Conservation (phyloP, 2,113 vertebrate genomes). For the Lepisosteus oculatus region DNA sequence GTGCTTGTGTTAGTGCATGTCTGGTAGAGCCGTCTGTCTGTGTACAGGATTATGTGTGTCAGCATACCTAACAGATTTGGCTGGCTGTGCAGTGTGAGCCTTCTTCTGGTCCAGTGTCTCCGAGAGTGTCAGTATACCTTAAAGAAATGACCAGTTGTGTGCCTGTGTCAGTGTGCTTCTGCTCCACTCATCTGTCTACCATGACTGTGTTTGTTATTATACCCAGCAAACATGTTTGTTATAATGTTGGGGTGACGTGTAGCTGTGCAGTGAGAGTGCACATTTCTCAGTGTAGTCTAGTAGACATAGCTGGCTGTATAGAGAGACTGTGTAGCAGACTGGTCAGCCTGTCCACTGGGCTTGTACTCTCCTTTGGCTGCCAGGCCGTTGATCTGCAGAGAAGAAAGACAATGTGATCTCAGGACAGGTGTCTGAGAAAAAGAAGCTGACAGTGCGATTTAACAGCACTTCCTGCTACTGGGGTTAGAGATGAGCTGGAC, state of each 20-base stretch:
- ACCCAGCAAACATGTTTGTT: no score
- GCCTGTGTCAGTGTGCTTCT: not conserved
- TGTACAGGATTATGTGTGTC: no score
- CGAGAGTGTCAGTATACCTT: no score
- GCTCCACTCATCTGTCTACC: slow-evolving; percentile 2
- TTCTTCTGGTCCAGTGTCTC: no score
- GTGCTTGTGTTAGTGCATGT: no score
- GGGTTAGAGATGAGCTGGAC: no score
- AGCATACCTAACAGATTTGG: no score
- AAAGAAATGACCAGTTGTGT: not conserved
- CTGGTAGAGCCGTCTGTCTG: no score
- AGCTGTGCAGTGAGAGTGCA: not conserved
- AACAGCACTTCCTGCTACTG: no score
- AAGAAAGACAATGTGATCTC: slow-evolving; percentile 17
- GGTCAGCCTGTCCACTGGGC: slow-evolving; percentile 63
- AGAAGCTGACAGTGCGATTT: not conserved
- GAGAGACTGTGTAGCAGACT: slow-evolving; percentile 81
- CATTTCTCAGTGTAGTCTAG: slow-evolving; percentile 51
- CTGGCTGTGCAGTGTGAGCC: no score
- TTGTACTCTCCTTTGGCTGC: slow-evolving; percentile 87
- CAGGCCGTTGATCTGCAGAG: slow-evolving; percentile 80
- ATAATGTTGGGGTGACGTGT: no score
- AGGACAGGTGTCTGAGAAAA: not conserved
- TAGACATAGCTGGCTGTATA: slow-evolving; percentile 86
- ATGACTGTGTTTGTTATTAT: not conserved